phyloP scores from a whole-genome alignment of 2,888 invertebrate genomes.

The Drosophila atripex region DNA sequence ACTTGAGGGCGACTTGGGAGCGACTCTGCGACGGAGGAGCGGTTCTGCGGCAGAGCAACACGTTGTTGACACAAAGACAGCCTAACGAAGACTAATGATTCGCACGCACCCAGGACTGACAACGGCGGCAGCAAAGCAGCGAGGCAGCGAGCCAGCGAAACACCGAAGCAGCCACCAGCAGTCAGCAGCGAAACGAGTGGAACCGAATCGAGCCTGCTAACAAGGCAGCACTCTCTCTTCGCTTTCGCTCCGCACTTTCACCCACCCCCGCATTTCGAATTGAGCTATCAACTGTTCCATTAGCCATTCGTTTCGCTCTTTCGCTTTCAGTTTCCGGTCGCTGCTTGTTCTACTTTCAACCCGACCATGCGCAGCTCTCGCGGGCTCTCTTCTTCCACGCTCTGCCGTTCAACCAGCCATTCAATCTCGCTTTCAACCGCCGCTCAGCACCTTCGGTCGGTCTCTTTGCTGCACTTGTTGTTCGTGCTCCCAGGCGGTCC shows the following conservation, averaged over 20 bases:
- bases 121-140: conserved; percentile 20
- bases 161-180: conserved; percentile 1
- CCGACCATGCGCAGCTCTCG: conserved; percentile 31
- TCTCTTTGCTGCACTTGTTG: conserved; percentile 30
- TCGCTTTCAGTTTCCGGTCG: conserved; percentile 40
- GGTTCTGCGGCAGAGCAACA: conserved; percentile 69
- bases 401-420: conserved; percentile 26
- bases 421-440: conserved; percentile 16
- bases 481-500: background rate
- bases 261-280: conserved; percentile 22
- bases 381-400: conserved; percentile 11
- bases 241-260: conserved; percentile 2
- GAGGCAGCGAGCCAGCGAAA: no score
- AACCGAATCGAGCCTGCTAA: conserved; percentile 28
- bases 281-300: conserved; percentile 50
- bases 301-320: conserved; percentile 36
- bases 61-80: conserved; percentile 83
- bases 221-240: conserved; percentile 10
- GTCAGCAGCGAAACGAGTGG: conserved; percentile 12
- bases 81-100: conserved; percentile 81
- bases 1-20: background rate
- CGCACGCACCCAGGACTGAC: conserved; percentile 39
- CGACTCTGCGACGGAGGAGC: conserved; percentile 6
- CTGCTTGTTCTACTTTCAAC: conserved; percentile 32
- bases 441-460: conserved; percentile 1